A percentile compares a stretch with the other conserved stretches of the same genome.
phyloP scores from a whole-genome alignment of 2,888 invertebrate genomes.

The Junonia oenone region DNA sequence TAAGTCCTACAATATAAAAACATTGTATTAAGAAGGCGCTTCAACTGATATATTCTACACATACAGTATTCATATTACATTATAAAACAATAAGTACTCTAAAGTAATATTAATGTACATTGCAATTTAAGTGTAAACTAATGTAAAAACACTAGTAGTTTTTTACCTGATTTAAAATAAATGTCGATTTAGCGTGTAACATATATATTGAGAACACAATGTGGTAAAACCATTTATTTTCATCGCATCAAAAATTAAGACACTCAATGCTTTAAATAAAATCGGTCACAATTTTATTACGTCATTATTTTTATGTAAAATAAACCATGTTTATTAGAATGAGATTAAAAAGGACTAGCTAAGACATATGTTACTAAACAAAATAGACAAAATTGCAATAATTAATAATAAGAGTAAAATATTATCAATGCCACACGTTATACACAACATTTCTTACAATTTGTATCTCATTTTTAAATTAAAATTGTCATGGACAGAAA shows the following conservation, averaged over 20 bases:
- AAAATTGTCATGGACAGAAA: too few relatives aligned
- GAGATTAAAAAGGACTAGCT: slow-evolving; percentile 1
- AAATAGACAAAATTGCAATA: slow-evolving; percentile 5
- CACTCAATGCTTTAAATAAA: background rate
- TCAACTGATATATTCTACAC: slow-evolving; percentile 12
- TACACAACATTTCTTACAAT: too few relatives aligned
- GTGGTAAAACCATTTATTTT: background rate
- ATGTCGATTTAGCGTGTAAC: background rate
- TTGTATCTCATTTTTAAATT: too few relatives aligned
- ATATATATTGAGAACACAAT: slow-evolving; percentile 6
- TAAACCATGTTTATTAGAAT: background rate
- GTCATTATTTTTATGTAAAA: background rate
- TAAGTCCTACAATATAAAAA: slow-evolving; percentile 19
- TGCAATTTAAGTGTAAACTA: slow-evolving; percentile 4
- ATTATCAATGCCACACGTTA: slow-evolving; percentile 23
- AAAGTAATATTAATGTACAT: slow-evolving; percentile 11
- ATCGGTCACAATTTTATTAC: background rate
- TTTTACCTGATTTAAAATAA: slow-evolving; percentile 7
- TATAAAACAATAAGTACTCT: slow-evolving; percentile 17
- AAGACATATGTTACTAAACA: slow-evolving; percentile 8
- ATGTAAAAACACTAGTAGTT: slow-evolving; percentile 10
- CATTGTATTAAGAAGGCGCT: slow-evolving; percentile 23
- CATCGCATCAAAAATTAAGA: background rate
- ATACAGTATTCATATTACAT: slow-evolving; percentile 1
- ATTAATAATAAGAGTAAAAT: slow-evolving; percentile 6